These are phyloP conservation scores for Spatulosminthurus flaviceps DNA, from an alignment of 2,888 invertebrate genomes.

Conservation along the genomic window DNA sequence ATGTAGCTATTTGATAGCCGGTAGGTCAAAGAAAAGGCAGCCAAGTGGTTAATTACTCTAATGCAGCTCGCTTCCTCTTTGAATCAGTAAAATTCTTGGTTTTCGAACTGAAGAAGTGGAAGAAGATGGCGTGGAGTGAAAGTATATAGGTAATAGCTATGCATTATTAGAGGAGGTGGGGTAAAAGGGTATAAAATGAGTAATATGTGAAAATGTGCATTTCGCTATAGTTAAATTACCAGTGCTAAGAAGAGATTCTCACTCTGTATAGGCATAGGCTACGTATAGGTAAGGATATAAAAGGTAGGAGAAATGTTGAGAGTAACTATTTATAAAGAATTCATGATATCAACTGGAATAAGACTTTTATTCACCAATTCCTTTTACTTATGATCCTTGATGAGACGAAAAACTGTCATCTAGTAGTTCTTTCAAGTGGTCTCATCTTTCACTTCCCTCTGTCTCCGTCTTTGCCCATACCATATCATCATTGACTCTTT, in stretches of 20 bases:
- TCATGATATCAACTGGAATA: slow-evolving; percentile 20
- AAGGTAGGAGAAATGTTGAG: neutral
- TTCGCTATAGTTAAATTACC: no score
- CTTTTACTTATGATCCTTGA: slow-evolving; percentile 33
- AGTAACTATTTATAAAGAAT: neutral
- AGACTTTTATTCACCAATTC: slow-evolving; percentile 30
- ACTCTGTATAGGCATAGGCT: no score
- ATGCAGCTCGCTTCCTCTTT: slow-evolving; percentile 31
- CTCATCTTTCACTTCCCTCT: slow-evolving; percentile 6
- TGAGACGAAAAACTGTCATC: slow-evolving; percentile 41
- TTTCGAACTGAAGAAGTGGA: neutral
- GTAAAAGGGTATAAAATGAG: no score
- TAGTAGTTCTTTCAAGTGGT: slow-evolving; percentile 31
- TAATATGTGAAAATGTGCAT: no score
- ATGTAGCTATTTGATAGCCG: slow-evolving; percentile 18
- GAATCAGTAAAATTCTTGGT: slow-evolving; percentile 14
- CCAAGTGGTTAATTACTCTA: slow-evolving; percentile 42
- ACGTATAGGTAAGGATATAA: no score
- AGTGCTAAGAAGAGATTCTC: no score
- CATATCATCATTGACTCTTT: neutral
- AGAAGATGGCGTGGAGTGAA: neutral
- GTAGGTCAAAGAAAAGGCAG: slow-evolving; percentile 38
- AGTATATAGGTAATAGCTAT: slow-evolving; percentile 10
- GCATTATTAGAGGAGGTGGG: no score
- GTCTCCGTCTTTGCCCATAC: neutral